Evolutionary conservation across 2,113 vertebrate genomes (phyloP), one percentile per base, ranked within the genome.

Genomic region (Cyprinodon tularosa): DNA sequence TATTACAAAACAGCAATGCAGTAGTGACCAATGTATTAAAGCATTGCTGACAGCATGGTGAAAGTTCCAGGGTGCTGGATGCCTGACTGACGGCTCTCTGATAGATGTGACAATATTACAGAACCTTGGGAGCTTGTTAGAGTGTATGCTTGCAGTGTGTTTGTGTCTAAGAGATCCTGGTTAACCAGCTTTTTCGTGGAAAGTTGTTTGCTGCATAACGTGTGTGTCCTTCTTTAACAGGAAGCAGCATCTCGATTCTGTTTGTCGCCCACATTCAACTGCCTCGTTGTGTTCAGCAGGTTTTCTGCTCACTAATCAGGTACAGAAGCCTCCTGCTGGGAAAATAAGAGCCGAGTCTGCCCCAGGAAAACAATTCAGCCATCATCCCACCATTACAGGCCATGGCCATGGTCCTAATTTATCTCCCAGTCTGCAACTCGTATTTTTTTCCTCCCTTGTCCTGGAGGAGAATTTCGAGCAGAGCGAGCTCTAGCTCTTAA

Each of bases 281-380:
- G 59, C 17, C 68, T 69, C 71, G 4, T 70, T 82, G 68, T 64
- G 65, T 86, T 80, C 74, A 71, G 86, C 84, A 83, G 84, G 78
- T 72, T 79, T 61, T 63, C 60, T 72, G 75, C 77, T 78, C 61
- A 1, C 82, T 88, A 85, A 90, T 91, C 86, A 90, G 90, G 83
- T 78, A 65, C 78, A 84, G 82, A 63, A 76, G 81, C 76, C 82
- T 87, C 90, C 90, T 87, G 85, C 71, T 11, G 66, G 86, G 83
- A 86, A 76, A 90, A 83, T 83, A 78, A 87, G 88, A 84, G 74
- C 48, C 62, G 42, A 42, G 67, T 85, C 82, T 77, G 71, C 81
- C 83, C 68, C 22, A 20, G 80, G 80, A 89, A 86, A 89, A 89
- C 79, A 88, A 84, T 86, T 70, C 78, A 82, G 85, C 84, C 74